phyloP scores from a whole-genome alignment of 2,113 vertebrate genomes.

The Scytalopus superciliaris region DNA sequence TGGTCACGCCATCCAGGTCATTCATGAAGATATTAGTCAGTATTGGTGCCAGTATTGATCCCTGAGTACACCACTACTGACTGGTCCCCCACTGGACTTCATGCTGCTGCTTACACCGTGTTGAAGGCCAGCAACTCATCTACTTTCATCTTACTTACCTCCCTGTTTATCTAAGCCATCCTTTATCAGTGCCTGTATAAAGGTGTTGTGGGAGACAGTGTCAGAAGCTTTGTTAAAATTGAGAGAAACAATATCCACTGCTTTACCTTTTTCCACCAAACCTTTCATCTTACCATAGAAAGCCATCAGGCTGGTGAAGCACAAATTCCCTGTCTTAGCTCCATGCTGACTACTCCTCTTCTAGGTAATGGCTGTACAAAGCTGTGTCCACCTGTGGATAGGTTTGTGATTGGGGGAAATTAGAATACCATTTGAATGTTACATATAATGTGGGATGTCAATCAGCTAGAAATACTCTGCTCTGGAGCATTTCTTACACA shows the following conservation, averaged over 20 bases:
- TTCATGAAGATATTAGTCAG: not conserved
- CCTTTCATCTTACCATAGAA: not conserved
- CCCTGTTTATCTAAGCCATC: not conserved
- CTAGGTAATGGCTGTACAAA: not conserved
- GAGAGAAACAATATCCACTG: not conserved
- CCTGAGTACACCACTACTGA: no score
- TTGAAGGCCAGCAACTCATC: not conserved
- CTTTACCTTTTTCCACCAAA: not conserved
- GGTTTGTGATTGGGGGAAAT: not conserved
- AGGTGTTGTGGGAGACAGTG: not conserved
- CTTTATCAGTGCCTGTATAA: not conserved
- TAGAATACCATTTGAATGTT: not conserved
- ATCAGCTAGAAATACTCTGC: not conserved
- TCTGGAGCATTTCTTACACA: not conserved
- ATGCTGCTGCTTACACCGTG: not conserved
- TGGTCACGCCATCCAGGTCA: not conserved
- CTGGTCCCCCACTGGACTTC: not conserved
- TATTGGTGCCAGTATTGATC: not conserved
- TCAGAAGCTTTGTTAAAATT: not conserved
- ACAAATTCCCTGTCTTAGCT: not conserved
- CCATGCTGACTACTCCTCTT: not conserved
- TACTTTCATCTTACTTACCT: not conserved
- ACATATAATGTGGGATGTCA: not conserved
- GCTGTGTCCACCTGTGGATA: not conserved
- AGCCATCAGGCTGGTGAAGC: not conserved